Base-by-base conservation (phyloP, 2,888 invertebrate species). In the Stenodera caucasica region DNA sequence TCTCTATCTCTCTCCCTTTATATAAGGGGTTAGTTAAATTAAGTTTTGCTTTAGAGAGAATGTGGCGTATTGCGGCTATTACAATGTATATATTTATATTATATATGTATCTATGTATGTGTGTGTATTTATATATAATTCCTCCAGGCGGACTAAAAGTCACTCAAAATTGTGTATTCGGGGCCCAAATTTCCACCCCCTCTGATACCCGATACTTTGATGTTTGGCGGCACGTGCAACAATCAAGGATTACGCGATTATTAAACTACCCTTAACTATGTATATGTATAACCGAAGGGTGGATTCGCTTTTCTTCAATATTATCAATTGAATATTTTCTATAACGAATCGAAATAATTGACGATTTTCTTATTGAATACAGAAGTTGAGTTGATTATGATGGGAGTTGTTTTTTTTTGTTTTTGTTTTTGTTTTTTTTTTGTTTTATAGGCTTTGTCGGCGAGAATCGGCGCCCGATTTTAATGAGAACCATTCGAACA, bases 41-140 rank as follows among this genome's bases (percentile, higher is more conserved):
- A 78, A 77, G 77, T 77, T 78, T 75, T 74, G 75, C 76, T 75
- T 75, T 74, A 74, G 33, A 45, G 71, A 67, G 68, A 68, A n/a
- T n/a, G 70, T 67, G 70, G 65, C 71, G 71, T 72, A 72, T 72
- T 72, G 72, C 74, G 73, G 72, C 68, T 70, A 60, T 57, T 26
- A 74, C 73, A 72, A 70, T 73, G 72, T 74, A 71, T 73, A 23
- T 45, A 45, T 45, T n/a, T 45, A 45, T 37, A 37, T 37, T n/a
- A 18, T 40, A 18, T 40, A 18, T 40, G 18, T 3, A 4, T 45
- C 9, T 45, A 11, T 45, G 21, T 21, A 15, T 2, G 8, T 37
- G 15, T 37, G 8, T 18, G 21, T 21, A 21, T 45, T 5, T 21
- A 23, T 21, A 23, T 21, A 45, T 45, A 73, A 74, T 75, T 74